Base-by-base conservation (phyloP, 2,797 vertebrate species). In the Xenopus petersii region DNA sequence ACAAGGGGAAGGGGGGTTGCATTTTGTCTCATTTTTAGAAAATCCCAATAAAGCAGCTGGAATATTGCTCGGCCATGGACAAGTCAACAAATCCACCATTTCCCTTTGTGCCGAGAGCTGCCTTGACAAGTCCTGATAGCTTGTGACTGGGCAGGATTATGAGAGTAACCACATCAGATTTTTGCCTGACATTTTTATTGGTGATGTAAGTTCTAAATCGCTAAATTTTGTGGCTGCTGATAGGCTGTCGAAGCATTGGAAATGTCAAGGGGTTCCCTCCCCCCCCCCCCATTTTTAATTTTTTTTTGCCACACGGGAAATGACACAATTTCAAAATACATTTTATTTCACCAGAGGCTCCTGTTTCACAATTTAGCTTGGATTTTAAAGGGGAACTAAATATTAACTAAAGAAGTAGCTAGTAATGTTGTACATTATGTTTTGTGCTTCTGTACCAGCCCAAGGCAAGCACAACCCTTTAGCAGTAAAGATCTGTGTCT, bases 181-280 rank as follows among this genome's bases (percentile, higher is more conserved):
- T 80, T 81, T 85, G 71, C 75, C 59, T 92, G 91, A 92, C 91
- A 70, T 87, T 90, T 93, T 93, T 93, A 93, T 91, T 89, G 88
- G 87, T 86, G 87, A 91, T 86, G 83, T 92, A 89, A 92, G 87
- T 88, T 91, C 87, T 87, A 91, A 88, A 89, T 81, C 83, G 81
- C 88, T 82, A 85, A 79, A 83, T 87, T 26, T 84, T 79, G 84
- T 92, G 89, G 89, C 84, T 74, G 79, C 81, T 90, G 88, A 87
- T 84, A 87, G 87, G 85, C 76, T 85, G 84, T 83, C 84, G 77
- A 80, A 80, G 16, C 10, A 55, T 62, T 51, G 48, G 26, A 72
- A 77, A 56, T 56, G 70, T 58, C 66, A 62, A 48, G 33, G 21
- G 24, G 33, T 62, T 16, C 64, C 63, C 36, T 21, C 15, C 13